Evolutionary conservation across 1,140 invertebrate species (phyloP).

Genomic region (Drosophila suzukii): DNA sequence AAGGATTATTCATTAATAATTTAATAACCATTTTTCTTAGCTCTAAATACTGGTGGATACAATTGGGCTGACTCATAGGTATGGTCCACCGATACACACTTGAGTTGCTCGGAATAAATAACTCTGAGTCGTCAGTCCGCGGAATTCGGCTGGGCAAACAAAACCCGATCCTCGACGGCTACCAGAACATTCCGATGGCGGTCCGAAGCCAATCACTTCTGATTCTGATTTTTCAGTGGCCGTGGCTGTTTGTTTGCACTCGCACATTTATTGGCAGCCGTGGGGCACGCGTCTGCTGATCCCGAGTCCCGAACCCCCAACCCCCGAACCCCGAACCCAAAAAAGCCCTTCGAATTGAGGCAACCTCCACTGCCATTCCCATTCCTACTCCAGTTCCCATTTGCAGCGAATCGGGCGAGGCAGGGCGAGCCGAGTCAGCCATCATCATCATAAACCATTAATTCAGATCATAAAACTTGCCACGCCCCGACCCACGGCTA

Average conservation of each 20-base stretch:
- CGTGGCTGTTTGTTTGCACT: slow-evolving; percentile 18
- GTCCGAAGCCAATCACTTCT: slow-evolving; percentile 13
- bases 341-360: slow-evolving; percentile 30
- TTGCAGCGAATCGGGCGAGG: slow-evolving; percentile 14
- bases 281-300: slow-evolving; percentile 64
- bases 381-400: slow-evolving; percentile 5
- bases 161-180: slow-evolving; percentile 27
- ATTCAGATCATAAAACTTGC: slow-evolving; percentile 70
- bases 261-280: slow-evolving; percentile 47
- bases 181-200: slow-evolving; percentile 21
- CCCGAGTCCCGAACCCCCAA: slow-evolving; percentile 6
- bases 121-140: neutral
- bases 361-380: neutral
- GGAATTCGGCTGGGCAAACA: slow-evolving; percentile 32
- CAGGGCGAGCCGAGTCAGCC: slow-evolving; percentile 49
- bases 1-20: no score
- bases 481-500: slow-evolving; percentile 44
- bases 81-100: slow-evolving; percentile 1
- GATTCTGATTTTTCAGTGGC: slow-evolving; percentile 3
- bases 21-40: no score
- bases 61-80: neutral
- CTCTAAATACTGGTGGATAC: no score
- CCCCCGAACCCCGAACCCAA: neutral
- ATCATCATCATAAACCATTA: slow-evolving; percentile 72
- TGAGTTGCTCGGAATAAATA: slow-evolving; percentile 2